phyloP scores from a whole-genome alignment of 2,797 vertebrate genomes.

The Botia almorhae region DNA sequence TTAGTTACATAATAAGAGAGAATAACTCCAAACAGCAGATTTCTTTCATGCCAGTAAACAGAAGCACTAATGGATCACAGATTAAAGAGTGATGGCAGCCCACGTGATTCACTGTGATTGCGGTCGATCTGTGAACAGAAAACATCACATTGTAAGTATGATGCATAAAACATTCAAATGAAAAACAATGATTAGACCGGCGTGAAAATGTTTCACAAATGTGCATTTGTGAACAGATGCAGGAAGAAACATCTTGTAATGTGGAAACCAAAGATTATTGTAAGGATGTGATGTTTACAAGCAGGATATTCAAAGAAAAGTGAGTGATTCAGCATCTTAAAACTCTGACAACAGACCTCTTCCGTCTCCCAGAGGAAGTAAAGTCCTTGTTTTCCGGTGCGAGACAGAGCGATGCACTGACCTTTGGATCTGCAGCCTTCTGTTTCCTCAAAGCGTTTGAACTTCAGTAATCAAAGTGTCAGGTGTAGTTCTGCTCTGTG shows the following conservation, averaged over 20 bases:
- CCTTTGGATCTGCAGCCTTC: conserved; percentile 28
- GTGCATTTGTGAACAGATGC: conserved; percentile 2
- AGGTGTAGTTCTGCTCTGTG: conserved; percentile 34
- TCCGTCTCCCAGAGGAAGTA: conserved; percentile 21
- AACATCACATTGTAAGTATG: conserved; percentile 1
- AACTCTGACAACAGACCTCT: conserved; percentile 28
- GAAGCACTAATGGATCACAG: conserved; percentile 27
- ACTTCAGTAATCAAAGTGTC: conserved; percentile 46
- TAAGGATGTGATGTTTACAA: not conserved
- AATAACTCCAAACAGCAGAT: not conserved
- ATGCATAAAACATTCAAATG: not conserved
- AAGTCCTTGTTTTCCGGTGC: conserved; percentile 24
- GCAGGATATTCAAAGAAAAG: not conserved
- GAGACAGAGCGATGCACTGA: conserved; percentile 20
- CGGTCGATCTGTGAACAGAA: not conserved
- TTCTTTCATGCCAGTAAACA: not conserved
- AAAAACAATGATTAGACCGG: not conserved
- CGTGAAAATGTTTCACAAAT: not conserved
- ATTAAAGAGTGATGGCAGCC: conserved; percentile 22
- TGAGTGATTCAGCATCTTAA: conserved; percentile 20
- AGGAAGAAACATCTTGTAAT: not conserved
- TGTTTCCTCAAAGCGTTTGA: conserved; percentile 37
- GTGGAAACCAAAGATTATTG: conserved; percentile 1
- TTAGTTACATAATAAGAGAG: conserved; percentile 28
- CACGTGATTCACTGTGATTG: conserved; percentile 26